phyloP scores from a whole-genome alignment of 1,140 invertebrate species.

The Pomacea maculata region DNA sequence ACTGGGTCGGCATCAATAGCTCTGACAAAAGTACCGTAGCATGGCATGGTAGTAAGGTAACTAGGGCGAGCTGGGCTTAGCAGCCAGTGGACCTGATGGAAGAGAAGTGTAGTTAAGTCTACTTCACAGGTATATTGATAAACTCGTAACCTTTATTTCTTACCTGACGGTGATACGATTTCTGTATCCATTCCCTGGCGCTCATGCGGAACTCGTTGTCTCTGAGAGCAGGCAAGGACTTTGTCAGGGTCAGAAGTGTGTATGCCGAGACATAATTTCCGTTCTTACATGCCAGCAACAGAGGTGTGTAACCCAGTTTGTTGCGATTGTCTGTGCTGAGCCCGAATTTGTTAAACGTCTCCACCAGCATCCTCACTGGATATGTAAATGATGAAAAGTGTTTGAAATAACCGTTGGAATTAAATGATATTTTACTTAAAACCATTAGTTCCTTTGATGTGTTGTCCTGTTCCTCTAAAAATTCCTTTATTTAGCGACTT shows the following conservation, averaged over 20 bases:
- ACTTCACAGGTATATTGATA: background rate
- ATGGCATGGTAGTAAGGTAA: background rate
- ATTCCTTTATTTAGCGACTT: too few relatives aligned
- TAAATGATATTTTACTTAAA: too few relatives aligned
- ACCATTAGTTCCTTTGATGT: too few relatives aligned
- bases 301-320: constrained; percentile 57
- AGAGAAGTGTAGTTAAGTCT: background rate
- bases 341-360: constrained; percentile 41
- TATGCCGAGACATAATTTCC: constrained; percentile 58
- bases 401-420: too few relatives aligned
- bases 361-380: constrained; percentile 22
- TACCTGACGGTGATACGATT: constrained; percentile 28
- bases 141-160: background rate
- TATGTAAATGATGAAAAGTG: too few relatives aligned
- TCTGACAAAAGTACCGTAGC: too few relatives aligned
- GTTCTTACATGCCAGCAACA: constrained; percentile 57
- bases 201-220: constrained; percentile 56
- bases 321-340: constrained; percentile 57
- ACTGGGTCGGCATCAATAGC: too few relatives aligned
- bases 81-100: background rate
- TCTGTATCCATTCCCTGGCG: constrained; percentile 54
- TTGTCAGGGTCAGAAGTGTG: constrained; percentile 45
- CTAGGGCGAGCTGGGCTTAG: background rate
- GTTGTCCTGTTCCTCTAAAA: too few relatives aligned
- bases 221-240: constrained; percentile 50